Evolutionary conservation across 2,113 vertebrate genomes (phyloP).

Genomic region (Dasyurus viverrinus): DNA sequence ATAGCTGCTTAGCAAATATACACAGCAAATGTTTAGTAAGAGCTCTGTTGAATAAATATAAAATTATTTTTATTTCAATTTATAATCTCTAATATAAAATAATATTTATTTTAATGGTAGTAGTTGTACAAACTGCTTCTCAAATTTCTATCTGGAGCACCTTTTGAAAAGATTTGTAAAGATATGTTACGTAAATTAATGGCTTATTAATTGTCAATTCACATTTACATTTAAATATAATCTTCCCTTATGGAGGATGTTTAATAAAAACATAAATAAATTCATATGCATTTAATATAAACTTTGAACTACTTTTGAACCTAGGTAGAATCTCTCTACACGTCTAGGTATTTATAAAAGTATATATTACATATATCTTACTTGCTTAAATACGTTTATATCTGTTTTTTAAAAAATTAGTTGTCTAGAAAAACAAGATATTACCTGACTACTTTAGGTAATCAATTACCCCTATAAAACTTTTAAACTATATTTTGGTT

Average conservation of each 20-base stretch:
- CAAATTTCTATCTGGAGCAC: background rate
- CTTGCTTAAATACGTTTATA: slow-evolving; percentile 12
- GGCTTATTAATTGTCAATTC: background rate
- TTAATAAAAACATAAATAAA: background rate
- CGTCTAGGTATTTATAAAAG: background rate
- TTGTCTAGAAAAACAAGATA: background rate
- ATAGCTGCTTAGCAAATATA: background rate
- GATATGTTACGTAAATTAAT: background rate
- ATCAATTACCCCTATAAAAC: too few species aligned
- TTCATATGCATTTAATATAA: background rate
- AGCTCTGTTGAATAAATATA: background rate
- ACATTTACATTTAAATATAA: background rate
- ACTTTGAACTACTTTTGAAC: background rate
- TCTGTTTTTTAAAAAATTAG: background rate
- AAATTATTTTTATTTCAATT: slow-evolving; percentile 2
- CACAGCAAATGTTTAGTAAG: background rate
- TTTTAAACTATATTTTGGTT: background rate
- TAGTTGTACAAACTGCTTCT: background rate
- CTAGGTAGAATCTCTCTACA: background rate
- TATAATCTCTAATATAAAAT: slow-evolving; percentile 5
- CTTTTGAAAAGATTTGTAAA: slow-evolving; percentile 21
- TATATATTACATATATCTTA: background rate
- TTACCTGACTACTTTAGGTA: background rate
- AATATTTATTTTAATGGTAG: background rate
- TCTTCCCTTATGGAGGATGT: background rate